These are phyloP conservation scores for Osmerus eperlanus DNA, from an alignment of 2,113 vertebrate genomes.

Conservation along the genomic window DNA sequence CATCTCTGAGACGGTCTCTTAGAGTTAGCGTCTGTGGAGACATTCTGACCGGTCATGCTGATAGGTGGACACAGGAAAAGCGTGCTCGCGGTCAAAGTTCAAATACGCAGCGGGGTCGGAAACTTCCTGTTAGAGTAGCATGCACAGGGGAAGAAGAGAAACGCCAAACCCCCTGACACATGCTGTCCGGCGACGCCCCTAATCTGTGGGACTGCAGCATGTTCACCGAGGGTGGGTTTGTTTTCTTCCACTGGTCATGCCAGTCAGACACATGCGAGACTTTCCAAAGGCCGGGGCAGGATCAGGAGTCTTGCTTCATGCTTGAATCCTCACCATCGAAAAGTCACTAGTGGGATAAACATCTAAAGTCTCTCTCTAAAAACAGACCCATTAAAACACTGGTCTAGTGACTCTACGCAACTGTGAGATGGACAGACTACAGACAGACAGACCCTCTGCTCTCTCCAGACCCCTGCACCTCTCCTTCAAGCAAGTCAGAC, in stretches of 20 bases:
- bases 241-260: slow-evolving; percentile 53
- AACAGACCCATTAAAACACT: slow-evolving; percentile 36
- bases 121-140: not conserved
- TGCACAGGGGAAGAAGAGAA: not conserved
- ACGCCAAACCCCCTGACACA: too few species aligned
- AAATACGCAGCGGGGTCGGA: not conserved
- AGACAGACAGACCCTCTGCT: too few species aligned
- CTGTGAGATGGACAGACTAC: too few species aligned
- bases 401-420: not conserved
- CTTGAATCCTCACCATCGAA: not conserved
- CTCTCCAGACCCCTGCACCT: too few species aligned
- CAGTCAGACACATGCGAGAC: slow-evolving; percentile 48
- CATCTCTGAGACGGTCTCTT: too few species aligned
- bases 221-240: slow-evolving; percentile 23
- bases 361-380: slow-evolving; percentile 45
- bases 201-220: slow-evolving; percentile 8
- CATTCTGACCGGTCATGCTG: not conserved
- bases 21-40: too few species aligned
- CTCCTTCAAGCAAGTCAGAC: too few species aligned
- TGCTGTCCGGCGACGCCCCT: too few species aligned
- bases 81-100: not conserved
- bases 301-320: not conserved
- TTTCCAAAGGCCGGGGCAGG: not conserved
- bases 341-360: slow-evolving; percentile 24
- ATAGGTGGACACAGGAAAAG: not conserved